Evolutionary conservation across 1,140 invertebrate species (phyloP).

Genomic region (Helicoverpa zea): DNA sequence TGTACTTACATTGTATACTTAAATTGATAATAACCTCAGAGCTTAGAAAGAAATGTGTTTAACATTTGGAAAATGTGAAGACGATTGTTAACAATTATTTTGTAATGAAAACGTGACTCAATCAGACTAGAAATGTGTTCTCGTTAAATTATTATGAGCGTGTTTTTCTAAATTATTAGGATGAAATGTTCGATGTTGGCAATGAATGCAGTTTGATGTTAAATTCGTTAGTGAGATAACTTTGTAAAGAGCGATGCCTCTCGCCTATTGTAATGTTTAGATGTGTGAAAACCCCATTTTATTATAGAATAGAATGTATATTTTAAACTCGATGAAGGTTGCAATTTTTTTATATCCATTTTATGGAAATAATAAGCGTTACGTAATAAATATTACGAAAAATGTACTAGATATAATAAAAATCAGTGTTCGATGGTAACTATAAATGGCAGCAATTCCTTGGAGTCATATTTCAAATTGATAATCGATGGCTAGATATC

Average conservation of each 20-base stretch:
- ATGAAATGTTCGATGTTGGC: conserved; percentile 33
- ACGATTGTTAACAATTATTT: conserved; percentile 53
- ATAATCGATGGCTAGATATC: neutral
- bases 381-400: conserved; percentile 18
- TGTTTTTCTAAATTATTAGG: conserved; percentile 54
- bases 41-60: conserved; percentile 61
- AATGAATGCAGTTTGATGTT: conserved; percentile 36
- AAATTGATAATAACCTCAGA: conserved; percentile 70
- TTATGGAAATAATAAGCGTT: conserved; percentile 42
- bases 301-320: conserved; percentile 26
- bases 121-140: conserved; percentile 72
- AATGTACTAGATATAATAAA: conserved; percentile 1
- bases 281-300: conserved; percentile 48
- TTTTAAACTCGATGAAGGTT: conserved; percentile 41
- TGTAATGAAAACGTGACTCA: conserved; percentile 49
- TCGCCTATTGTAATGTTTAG: conserved; percentile 15
- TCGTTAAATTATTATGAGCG: conserved; percentile 56
- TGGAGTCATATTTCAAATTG: conserved; percentile 5
- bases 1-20: conserved; percentile 59
- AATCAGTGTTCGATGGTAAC: conserved; percentile 12
- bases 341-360: conserved; percentile 46
- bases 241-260: conserved; percentile 15
- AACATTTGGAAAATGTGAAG: conserved; percentile 49
- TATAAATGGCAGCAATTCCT: neutral
- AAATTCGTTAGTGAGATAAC: conserved; percentile 38